Percentiles rank a stretch among this genome's conserved stretches.
Conservation (phyloP, 1,140 invertebrate genomes). For the Armadillidium nasatum region DNA sequence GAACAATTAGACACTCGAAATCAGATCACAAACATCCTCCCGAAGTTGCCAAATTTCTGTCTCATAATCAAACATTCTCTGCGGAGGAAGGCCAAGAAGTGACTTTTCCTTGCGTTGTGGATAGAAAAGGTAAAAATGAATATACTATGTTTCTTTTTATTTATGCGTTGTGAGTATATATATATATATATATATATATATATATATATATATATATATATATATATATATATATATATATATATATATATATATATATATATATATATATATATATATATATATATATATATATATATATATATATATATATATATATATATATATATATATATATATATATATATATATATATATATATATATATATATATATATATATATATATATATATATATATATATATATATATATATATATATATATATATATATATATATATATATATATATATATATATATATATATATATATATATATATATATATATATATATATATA, state of each 20-base stretch:
- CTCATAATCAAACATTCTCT: background rate
- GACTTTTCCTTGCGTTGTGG: background rate
- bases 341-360: too few species aligned
- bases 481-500: too few species aligned
- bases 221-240: slow-evolving; percentile 19
- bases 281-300: slow-evolving; percentile 13
- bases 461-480: too few species aligned
- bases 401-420: too few species aligned
- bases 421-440: too few species aligned
- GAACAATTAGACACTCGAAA: background rate
- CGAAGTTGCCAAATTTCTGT: background rate
- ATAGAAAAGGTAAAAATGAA: background rate
- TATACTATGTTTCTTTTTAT: too few species aligned
- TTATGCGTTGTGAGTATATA: too few species aligned
- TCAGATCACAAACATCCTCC: background rate
- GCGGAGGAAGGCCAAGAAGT: background rate
- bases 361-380: too few species aligned
- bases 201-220: slow-evolving; percentile 20
- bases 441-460: too few species aligned
- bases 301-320: slow-evolving; percentile 20
- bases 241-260: slow-evolving; percentile 20
- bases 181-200: background rate
- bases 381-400: too few species aligned
- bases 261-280: slow-evolving; percentile 11
- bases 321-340: slow-evolving; percentile 20